Evolutionary conservation across 2,888 invertebrate species (phyloP), one percentile per base, ranked within the genome.

Genomic region (Agriotes lineatus): DNA sequence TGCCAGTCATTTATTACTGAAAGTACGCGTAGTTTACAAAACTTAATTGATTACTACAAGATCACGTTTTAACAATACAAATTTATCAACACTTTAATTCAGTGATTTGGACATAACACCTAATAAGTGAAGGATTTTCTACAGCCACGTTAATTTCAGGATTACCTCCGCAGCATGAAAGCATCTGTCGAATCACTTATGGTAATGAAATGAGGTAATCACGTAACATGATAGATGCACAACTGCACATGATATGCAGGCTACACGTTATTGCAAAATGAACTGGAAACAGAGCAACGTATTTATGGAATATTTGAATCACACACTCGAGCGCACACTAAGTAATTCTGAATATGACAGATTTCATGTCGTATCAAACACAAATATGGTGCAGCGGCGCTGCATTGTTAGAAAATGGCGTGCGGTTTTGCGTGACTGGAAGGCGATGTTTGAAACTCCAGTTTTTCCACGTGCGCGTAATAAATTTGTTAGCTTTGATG

Each of bases 281-380:
- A 75, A 72, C 74, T 71, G 76, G 76, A 76, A 76, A 69, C 64
- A 69, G 70, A 72, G 71, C 74, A 71, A 69, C 73, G 73, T 74
- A 74, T 76, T 76, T 76, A 76, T 75, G 76, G 73, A 76, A 75
- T 76, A 76, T 75, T 74, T 74, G 72, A 76, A 75, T 76, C 72
- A 76, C 45, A 74, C 75, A 72, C 74, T 71, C 57, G 68, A 63
- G 52, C 66, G 70, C 61, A 52, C 65, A 14, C 45, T 63, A 74
- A 76, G 72, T 76, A 70, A 76, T 73, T 62, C 63, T 67, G 62
- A 66, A 69, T 68, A 68, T 68, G 68, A 68, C 63, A 64, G 52
- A 69, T 64, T 69, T 64, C 54, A 64, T 69, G 60, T 58, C 42
- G 62, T 33, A 52, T 58, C 19, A 35, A 58, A 59, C 52, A 63